phyloP scores from a whole-genome alignment of 2,797 vertebrate genomes.

The Rhynchonycteris naso region DNA sequence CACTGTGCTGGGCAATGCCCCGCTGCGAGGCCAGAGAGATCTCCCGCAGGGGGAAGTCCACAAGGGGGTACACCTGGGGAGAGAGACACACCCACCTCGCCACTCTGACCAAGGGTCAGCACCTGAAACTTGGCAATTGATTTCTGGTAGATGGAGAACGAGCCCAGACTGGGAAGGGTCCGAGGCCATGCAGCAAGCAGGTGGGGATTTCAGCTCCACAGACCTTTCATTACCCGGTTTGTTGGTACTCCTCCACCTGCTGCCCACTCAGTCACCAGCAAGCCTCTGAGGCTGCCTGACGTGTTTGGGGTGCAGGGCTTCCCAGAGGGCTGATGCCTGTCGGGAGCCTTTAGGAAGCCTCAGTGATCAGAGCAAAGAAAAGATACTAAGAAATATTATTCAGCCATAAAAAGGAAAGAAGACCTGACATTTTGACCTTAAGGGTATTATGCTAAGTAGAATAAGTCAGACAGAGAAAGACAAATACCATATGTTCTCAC shows the following conservation, averaged over 20 bases:
- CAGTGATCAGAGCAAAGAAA: not conserved
- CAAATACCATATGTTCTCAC: not conserved
- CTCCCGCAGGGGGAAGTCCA: slow-evolving; percentile 87
- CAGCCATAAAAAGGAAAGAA: not conserved
- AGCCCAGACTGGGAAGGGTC: not conserved
- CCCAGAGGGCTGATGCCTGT: rapidly evolving
- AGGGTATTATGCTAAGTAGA: not conserved
- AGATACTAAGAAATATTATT: not conserved
- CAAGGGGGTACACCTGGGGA: slow-evolving; percentile 89
- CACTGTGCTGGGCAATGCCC: slow-evolving; percentile 85
- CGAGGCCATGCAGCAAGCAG: not conserved
- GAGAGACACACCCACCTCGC: not conserved
- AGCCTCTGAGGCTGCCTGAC: not conserved
- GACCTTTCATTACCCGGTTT: not conserved
- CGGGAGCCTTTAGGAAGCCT: not conserved
- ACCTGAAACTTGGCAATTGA: not conserved
- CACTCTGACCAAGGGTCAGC: not conserved
- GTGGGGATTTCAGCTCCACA: not conserved
- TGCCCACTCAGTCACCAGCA: not conserved
- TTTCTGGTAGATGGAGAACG: rapidly evolving
- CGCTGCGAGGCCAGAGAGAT: slow-evolving; percentile 84
- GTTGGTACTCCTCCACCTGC: not conserved
- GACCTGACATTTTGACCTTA: not conserved
- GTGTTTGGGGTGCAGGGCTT: not conserved
- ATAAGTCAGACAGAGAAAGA: not conserved